Base-by-base conservation (phyloP, 2,113 vertebrate genomes). In the Nothobranchius kuhntae region DNA sequence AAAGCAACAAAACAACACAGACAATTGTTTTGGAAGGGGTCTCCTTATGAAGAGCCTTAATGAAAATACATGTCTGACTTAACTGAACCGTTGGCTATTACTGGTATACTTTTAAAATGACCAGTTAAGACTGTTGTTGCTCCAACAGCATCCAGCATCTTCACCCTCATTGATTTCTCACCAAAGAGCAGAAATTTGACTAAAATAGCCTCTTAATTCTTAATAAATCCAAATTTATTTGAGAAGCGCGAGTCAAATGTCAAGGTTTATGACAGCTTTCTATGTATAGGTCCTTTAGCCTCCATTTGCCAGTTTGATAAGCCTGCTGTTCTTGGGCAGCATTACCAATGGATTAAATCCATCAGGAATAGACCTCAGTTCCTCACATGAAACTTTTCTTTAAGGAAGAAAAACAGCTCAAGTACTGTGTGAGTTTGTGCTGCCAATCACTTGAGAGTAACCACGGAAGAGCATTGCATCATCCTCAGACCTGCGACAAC, bases 241-340 rank as follows among this genome's bases (percentile, higher is more conserved):
- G 55, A 62, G 68, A 80, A 77, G 68, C 82, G 78, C 65, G 68
- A 67, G 80, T 90, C 77, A 91, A 89, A 92, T 90, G 88, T 91
- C 90, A 91, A 83, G 80, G 86, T 91, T 90, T 88, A 87, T 71
- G 53, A 70, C 52, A 54, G 42, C 77, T 76, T 84, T 91, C 92
- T 92, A 91, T 89, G 77, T 87, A 88, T 90, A 90, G 86, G 71
- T 52, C 15, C 17, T 66, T 80, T 40, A 81, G 81, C 73, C 73
- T 61, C 54, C 68, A 76, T 78, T 68, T 83, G 77, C 77, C 61
- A 66, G 75, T 70, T 83, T 40, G 44, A 67, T 84, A 80, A 77
- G 87, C 73, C 84, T 46, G 73, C 76, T 82, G 81, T 75, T 84
- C 76, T 83, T 89, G 84, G 84, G 77, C 62, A 76, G 57, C 85